Base-by-base conservation (phyloP, 2,113 vertebrate species). In the Chaetorhynchus papuensis region DNA sequence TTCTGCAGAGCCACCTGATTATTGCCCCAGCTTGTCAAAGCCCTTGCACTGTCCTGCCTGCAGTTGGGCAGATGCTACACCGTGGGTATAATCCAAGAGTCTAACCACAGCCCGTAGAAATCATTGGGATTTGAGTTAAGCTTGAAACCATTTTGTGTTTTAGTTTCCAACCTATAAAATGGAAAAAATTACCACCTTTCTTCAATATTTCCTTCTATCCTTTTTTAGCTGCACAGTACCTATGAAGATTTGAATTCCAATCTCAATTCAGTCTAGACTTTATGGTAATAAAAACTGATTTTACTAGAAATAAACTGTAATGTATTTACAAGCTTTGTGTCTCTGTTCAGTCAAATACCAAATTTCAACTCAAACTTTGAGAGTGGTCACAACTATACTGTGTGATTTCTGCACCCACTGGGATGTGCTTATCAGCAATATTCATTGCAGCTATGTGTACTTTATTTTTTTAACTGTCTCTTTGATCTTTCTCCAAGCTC, bases 121-220 rank as follows among this genome's bases (percentile, higher is more conserved):
- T 77, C 35, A 42, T 2, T 61, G 11, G 33, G 44, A 39, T 65
- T 83, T 65, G 45, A 39, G 23, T 80, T 80, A 60, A 80, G 18
- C 59, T 83, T 80, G 49, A 90, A 94, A 72, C 30, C 23, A 10
- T 56, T 91, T 91, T 88, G 39, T 59, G 28, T 52, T 78, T 96
- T 64, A 65, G 47, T 91, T 95, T 94, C 70, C 68, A 80, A 44
- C 16, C 20, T 93, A 56, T 82, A 78, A 87, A 96, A 80, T 75
- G 90, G 86, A 91, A 97, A 95, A 81, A 77, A 79, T 21, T 35
- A 77, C 28, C 39, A 52, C 33, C 33, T 90, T 90, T 86, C 45
- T 74, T 86, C 71, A 78, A 16, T 42, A 63, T 79, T 84, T 83
- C 57, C 22, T 74, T 78, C 68, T 57, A 0, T 87, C 31, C 21